phyloP scores from a whole-genome alignment of 2,113 vertebrate species.

The Sardina pilchardus region DNA sequence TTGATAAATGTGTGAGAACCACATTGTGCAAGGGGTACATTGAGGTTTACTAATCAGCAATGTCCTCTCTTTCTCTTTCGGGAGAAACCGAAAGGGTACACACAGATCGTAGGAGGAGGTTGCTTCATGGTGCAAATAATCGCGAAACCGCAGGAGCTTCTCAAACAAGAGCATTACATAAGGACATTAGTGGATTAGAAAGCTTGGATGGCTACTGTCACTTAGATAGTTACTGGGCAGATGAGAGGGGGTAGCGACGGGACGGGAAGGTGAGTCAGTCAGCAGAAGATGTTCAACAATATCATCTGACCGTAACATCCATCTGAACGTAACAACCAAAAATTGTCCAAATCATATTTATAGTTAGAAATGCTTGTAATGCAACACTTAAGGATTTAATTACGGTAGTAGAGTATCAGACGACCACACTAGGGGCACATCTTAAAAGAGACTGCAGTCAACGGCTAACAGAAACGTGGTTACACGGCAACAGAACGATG shows the following conservation, averaged over 20 bases:
- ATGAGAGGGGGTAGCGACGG: neutral
- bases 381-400: neutral
- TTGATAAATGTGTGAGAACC: neutral
- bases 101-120: constrained; percentile 31
- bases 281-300: neutral
- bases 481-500: neutral
- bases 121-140: constrained; percentile 22
- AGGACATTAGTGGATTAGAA: constrained; percentile 50
- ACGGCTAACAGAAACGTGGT: neutral
- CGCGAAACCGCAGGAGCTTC: constrained; percentile 15
- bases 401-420: neutral
- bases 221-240: constrained; percentile 33
- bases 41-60: neutral
- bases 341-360: neutral
- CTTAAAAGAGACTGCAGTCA: neutral
- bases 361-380: neutral
- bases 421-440: neutral
- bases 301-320: neutral
- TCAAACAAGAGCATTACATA: constrained; percentile 58
- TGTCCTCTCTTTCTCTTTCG: neutral
- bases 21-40: neutral
- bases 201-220: constrained; percentile 28
- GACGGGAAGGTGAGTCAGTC: neutral
- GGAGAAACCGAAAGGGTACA: constrained; percentile 24
- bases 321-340: neutral